Base-by-base conservation (phyloP, 2,888 invertebrate species). In the Didymodactylos carnosus region DNA sequence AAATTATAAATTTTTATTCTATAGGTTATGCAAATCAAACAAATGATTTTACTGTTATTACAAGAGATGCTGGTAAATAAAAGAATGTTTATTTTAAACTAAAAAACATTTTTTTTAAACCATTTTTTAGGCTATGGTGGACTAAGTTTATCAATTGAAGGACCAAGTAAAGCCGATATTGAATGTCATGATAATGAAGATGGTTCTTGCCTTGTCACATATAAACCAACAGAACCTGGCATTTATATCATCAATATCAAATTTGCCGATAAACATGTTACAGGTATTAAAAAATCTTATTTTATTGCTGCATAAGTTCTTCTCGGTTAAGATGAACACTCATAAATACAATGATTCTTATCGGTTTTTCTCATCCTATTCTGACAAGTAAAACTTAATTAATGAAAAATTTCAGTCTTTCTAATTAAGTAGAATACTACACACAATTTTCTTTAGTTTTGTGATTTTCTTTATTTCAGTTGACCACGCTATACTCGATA, bases 121-220 rank as follows among this genome's bases (percentile, higher is more conserved):
- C 29, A 78, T 75, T 51, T 69, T 78, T 27, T 78, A 87, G 88
- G 89, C 16, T 97, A 92, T 80, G 97, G 97, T 79, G 95, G 95
- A 79, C 87, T 98, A 10, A 94, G 94, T 8, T 87, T 98, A 16
- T 94, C 95, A 13, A 92, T 98, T 81, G 97, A 97, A 86, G 97
- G 97, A 5, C 97, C 97, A 39, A 93, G 93, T 85, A 97, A 97
- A 83, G 95, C 95, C 0, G 97, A 97, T 84, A 94, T 98, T 78
- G 92, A 94, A 81, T 94, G 94, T 84, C 81, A 83, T 77, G 95
- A 97, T 84, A 92, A 94, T 84, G 92, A 91, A 77, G 94, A 97
- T 79, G 95, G 95, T 25, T 92, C 94, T 0, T 86, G 97, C 16
- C 89, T 90, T 79, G 93, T 98, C 80, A 91, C 92, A 75, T 98